Conservation (phyloP, 2,113 vertebrate species). For the Ochotona princeps region DNA sequence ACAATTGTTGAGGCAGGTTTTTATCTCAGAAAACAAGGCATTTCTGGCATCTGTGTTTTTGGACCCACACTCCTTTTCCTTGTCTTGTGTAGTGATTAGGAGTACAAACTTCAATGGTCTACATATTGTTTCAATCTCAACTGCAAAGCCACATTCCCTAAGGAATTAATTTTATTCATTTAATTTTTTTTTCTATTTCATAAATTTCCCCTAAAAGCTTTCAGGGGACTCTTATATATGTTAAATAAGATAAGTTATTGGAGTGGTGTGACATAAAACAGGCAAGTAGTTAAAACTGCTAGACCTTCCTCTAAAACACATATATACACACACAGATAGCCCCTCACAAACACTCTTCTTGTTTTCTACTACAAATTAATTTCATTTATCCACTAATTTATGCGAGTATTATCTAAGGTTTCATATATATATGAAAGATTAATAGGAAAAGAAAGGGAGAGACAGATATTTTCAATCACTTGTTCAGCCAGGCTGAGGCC, state of each 20-base stretch:
- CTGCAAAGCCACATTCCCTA: neutral
- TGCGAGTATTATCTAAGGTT: too few relatives aligned
- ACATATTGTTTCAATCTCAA: neutral
- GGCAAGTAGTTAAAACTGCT: neutral
- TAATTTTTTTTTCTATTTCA: neutral
- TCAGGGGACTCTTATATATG: neutral
- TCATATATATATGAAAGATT: too few relatives aligned
- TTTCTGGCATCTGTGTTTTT: neutral
- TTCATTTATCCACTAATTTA: neutral
- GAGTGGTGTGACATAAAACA: neutral
- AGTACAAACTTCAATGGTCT: neutral
- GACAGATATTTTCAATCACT: too few relatives aligned
- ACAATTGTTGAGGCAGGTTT: neutral
- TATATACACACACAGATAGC: neutral
- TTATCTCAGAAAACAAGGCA: conserved; percentile 4
- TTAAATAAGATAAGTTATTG: neutral
- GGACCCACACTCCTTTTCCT: neutral
- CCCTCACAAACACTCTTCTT: neutral
- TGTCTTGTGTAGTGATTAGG: neutral
- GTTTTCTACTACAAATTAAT: neutral
- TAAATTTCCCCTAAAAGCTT: neutral
- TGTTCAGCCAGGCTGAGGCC: too few relatives aligned
- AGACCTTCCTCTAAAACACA: neutral
- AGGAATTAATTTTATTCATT: neutral
- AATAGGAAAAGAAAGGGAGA: too few relatives aligned